These are phyloP conservation scores for Equus przewalskii DNA, from an alignment of 2,113 vertebrate genomes.

Conservation along the genomic window DNA sequence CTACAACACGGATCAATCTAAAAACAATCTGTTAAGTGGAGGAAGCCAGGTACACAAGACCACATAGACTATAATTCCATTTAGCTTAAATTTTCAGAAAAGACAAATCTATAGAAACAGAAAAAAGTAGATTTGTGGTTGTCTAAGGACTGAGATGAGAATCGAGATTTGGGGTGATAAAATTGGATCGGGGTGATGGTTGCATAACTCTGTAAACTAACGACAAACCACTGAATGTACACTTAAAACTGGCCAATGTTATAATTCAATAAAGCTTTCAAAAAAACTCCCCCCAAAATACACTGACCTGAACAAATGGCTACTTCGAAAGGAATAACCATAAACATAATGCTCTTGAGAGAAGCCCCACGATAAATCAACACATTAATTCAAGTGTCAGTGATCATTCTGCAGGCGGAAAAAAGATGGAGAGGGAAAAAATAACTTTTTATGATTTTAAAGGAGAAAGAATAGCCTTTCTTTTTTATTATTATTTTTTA, in stretches of 20 bases:
- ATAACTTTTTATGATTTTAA: not conserved
- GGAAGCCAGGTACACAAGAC: not conserved
- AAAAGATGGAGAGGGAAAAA: not conserved
- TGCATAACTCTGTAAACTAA: not conserved
- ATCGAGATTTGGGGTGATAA: not conserved
- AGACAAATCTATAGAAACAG: not conserved
- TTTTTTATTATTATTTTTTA: not conserved
- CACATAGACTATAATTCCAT: not conserved
- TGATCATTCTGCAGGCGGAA: not conserved
- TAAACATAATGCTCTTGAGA: not conserved
- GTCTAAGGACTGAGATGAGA: not conserved
- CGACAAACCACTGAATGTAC: not conserved
- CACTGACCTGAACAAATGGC: not conserved
- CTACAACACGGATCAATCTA: not conserved
- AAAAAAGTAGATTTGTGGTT: not conserved
- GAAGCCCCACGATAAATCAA: not conserved
- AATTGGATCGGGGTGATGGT: not conserved
- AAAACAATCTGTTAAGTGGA: not conserved
- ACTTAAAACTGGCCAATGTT: conserved; percentile 35
- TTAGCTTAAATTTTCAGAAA: conserved; percentile 10
- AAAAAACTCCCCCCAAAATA: not conserved
- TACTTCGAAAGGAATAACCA: conserved; percentile 6
- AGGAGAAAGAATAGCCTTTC: not conserved
- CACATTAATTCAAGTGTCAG: not conserved
- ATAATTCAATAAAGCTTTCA: not conserved